Base-by-base conservation (phyloP, 2,797 vertebrate species). In the Labeo calbasu region DNA sequence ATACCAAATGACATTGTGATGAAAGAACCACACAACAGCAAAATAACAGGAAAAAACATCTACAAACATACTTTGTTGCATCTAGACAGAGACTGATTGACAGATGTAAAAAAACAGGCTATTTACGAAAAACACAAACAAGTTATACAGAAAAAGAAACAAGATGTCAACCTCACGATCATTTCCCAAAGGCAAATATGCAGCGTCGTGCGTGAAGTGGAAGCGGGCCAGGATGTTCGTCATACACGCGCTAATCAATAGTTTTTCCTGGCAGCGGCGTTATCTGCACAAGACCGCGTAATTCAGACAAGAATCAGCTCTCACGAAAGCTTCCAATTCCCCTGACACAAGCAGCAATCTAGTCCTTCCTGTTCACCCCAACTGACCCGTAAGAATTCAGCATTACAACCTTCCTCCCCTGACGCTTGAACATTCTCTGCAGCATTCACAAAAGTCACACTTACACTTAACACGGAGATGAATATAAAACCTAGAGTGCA, bases 51-150 rank as follows among this genome's bases (percentile, higher is more conserved):
- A 94, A 94, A 92, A 91, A 91, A 92, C 89, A 83, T 86, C 87
- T 91, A 91, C 92, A 94, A 92, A 94, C 94, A 93, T 93, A 94
- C 92, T 92, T 88, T 89, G 84, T 92, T 92, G 91, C 91, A 90
- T 89, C 82, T 40, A 43, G 53, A 81, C 90, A 83, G 86, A 88
- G 86, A 89, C 82, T 69, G 84, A 91, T 86, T 79, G 86, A 86
- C 89, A 89, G 86, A 86, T 85, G 87, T 87, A 87, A 88, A 53
- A 91, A 89, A 87, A 91, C 89, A 90, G 53, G 40, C 63, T n/a
- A 48, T 83, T 48, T 23, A 50, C 84, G 89, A 83, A 84, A 82
- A 87, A 86, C 66, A 84, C 77, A 82, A 77, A 59, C 83, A 50
- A 82, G 43, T 69, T 14, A 48, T 4, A 59, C 84, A 75, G 70